phyloP scores from a whole-genome alignment of 2,888 invertebrate genomes.

The Adelognathus sp. region DNA sequence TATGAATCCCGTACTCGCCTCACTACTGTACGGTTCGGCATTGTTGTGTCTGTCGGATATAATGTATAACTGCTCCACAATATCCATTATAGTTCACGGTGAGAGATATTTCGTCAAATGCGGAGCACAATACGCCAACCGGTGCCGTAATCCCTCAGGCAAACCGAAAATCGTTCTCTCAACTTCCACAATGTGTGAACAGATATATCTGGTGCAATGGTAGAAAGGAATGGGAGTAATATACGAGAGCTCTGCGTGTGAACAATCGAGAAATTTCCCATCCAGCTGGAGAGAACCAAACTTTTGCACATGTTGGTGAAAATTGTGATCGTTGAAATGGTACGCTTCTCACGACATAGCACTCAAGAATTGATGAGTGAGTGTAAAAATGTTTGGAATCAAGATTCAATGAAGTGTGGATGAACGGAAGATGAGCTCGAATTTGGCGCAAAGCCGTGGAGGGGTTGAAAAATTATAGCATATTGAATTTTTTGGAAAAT shows the following conservation, averaged over 20 bases:
- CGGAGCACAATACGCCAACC: background rate
- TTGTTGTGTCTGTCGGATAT: background rate
- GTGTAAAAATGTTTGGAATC: no score
- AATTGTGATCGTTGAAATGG: slow-evolving; percentile 13
- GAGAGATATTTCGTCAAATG: background rate
- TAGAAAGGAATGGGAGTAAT: background rate
- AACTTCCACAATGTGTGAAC: background rate
- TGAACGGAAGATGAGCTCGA: no score
- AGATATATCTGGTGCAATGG: background rate
- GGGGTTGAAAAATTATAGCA: no score
- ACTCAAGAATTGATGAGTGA: background rate
- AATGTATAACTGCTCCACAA: background rate
- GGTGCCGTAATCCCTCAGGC: background rate
- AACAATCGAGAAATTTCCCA: slow-evolving; percentile 6
- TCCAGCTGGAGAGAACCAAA: background rate
- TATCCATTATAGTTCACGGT: background rate
- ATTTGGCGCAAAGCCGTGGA: no score
- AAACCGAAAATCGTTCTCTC: slow-evolving; percentile 20
- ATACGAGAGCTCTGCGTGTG: background rate
- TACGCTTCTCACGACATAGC: no score
- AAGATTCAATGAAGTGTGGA: no score
- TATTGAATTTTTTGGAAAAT: no score
- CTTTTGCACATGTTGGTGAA: background rate
- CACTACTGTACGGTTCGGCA: background rate
- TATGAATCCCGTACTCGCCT: slow-evolving; percentile 25